Base-by-base conservation (phyloP, 2,797 vertebrate species). In the Calcarius lapponicus region DNA sequence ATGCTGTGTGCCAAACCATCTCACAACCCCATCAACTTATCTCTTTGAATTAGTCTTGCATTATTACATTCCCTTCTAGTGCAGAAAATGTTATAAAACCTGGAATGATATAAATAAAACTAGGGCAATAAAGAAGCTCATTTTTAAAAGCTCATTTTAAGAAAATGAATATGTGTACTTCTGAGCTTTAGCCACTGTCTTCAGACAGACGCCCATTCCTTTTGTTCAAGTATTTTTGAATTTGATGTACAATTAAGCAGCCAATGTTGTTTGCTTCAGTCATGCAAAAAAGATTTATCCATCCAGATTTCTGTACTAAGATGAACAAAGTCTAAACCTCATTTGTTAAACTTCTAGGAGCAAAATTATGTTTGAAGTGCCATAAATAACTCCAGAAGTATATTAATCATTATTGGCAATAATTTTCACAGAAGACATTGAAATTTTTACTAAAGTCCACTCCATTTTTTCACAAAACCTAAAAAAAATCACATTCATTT, bases 41-140 rank as follows among this genome's bases (percentile, higher is more conserved):
- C 53, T 78, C 16, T 90, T 47, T 75, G 64, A 82, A 89, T 84
- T 86, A 60, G 15, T 36, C 12, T 66, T 85, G 18, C 7, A 21
- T 62, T 93, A 80, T 62, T 87, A 45, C 5, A 24, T n/a, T 84
- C 19, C 6, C 18, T 42, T 10, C 29, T 74, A 64, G 28, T 56
- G 42, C 5, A 87, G 9, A 72, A 93, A 86, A 75, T 14, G 5
- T 65, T 84, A 69, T 56, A 90, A 89, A 87, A 73, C 4, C 7
- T 53, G 24, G 22, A 80, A 56, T 22, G 14, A 53, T 67, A 54
- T 6, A 80, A 82, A 67, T 36, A 84, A 88, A 90, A 60, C 5
- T 0, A 4, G 4, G 26, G 69, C 17, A 60, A 87, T 3, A 71
- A 69, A 79, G 10, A 36, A 80, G 5, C 5, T 56, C 0, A 34